Base-by-base conservation (phyloP, 1,140 invertebrate species). In the Teleopsis dalmanni region DNA sequence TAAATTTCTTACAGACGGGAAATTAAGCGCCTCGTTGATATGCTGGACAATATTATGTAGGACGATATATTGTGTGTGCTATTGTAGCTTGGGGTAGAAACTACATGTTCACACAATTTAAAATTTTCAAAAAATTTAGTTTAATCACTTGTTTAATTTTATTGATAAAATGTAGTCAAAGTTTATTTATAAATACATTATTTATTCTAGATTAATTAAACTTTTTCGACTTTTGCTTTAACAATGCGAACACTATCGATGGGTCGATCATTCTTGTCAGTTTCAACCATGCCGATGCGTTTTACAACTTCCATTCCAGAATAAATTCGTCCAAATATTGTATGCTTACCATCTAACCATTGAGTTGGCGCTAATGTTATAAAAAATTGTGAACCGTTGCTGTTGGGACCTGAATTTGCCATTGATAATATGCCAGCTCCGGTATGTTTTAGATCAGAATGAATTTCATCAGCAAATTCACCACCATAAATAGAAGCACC, bases 301-400 rank as follows among this genome's bases (percentile, higher is more conserved):
- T 94, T 91, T 0, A 95, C 83, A 46, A 92, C 88, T 53, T 80
- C 76, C 89, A 98, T 95, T 18, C 94, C 94, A 51, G 77, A 78
- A 62, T 85, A 76, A 9, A 96, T 75, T 57, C 93, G 76, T 60
- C 93, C 95, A 77, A 98, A 98, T 66, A 98, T 95, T 8, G 93
- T 80, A 72, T 99, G 95, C 73, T 98, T 97, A 27, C 91, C 88
- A 79, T 99, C 95, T 7, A 99, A 74, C 93, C 95, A 98, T 57
- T 97, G 93, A 6, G 94, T 95, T 6, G 95, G 94, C 0, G 87
- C 93, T 50, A 99, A 72, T 1, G 95, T 98, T 19, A 99, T 93
- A 61, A 98, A 99, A 77, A 99, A 99, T 68, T 99, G 96, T 36
- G 92, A 96, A 19, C 95, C 95, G 75, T 99, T 99, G 14, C 91